Evolutionary conservation across 2,797 vertebrate genomes (phyloP).

Genomic region (Enoplosus armatus): DNA sequence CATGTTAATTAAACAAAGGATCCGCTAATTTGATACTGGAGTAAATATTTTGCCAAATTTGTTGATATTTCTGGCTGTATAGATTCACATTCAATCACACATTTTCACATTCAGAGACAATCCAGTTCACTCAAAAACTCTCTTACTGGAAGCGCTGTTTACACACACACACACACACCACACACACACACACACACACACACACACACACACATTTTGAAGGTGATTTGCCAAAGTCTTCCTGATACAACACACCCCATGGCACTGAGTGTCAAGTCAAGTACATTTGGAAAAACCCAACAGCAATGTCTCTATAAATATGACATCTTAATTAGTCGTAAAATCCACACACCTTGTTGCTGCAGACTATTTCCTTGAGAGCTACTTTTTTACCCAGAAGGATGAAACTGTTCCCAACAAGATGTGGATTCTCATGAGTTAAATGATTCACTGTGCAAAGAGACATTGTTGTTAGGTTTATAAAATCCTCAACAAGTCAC

Average conservation of each 20-base stretch:
- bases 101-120: too few species aligned
- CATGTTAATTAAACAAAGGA: not conserved
- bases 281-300: slow-evolving; percentile 8
- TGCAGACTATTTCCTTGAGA: not conserved
- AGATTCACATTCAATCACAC: too few species aligned
- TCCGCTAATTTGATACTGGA: not conserved
- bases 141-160: not conserved
- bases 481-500: slow-evolving; percentile 13
- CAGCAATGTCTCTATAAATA: not conserved
- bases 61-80: not conserved
- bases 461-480: not conserved
- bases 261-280: not conserved
- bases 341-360: not conserved
- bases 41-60: not conserved
- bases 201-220: not conserved
- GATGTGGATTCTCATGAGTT: not conserved
- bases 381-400: not conserved
- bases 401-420: not conserved
- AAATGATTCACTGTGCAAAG: not conserved
- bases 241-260: not conserved
- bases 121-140: not conserved
- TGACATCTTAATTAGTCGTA: not conserved
- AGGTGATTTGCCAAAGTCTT: not conserved
- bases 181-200: too few species aligned
- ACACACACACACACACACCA: too few species aligned